Evolutionary conservation across 23 tunicate species (phyloP).

Genomic region (Styela plicata): DNA sequence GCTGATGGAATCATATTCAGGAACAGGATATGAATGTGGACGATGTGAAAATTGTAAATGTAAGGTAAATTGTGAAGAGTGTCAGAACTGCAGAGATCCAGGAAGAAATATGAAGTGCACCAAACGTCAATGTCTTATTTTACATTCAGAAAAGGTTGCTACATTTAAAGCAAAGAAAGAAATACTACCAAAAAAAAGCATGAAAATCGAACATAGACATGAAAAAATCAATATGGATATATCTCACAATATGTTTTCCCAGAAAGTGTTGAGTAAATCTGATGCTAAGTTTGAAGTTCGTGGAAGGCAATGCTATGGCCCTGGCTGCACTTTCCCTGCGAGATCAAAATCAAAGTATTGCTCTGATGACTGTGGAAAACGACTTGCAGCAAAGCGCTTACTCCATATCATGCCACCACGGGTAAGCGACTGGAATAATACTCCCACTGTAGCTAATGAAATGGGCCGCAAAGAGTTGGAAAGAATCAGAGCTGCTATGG

Average conservation of each 20-base stretch:
- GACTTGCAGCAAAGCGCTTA: conserved; percentile 54
- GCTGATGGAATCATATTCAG: background rate
- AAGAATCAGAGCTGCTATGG: conserved; percentile 66
- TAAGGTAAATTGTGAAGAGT: conserved; percentile 26
- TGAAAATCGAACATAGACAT: background rate
- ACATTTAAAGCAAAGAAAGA: background rate
- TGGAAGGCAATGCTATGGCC: conserved; percentile 67
- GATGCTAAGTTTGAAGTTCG: background rate
- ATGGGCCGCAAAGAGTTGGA: conserved; percentile 75
- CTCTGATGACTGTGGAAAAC: conserved; percentile 68
- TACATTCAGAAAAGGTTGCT: conserved; percentile 20
- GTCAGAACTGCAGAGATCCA: background rate
- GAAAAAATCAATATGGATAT: background rate
- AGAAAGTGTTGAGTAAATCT: background rate
- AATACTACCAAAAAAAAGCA: background rate
- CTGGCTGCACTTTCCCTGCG: conserved; percentile 61
- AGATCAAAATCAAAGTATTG: conserved; percentile 79
- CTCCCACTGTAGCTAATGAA: conserved; percentile 78
- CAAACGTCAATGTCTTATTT: conserved; percentile 18
- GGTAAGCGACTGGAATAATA: conserved; percentile 73
- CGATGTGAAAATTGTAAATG: conserved; percentile 51
- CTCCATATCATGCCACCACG: conserved; percentile 62
- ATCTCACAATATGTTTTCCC: conserved; percentile 1
- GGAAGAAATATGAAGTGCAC: conserved; percentile 34
- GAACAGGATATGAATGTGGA: conserved; percentile 52